phyloP scores from a whole-genome alignment of 2,113 vertebrate species.

The Paratilapia polleni region DNA sequence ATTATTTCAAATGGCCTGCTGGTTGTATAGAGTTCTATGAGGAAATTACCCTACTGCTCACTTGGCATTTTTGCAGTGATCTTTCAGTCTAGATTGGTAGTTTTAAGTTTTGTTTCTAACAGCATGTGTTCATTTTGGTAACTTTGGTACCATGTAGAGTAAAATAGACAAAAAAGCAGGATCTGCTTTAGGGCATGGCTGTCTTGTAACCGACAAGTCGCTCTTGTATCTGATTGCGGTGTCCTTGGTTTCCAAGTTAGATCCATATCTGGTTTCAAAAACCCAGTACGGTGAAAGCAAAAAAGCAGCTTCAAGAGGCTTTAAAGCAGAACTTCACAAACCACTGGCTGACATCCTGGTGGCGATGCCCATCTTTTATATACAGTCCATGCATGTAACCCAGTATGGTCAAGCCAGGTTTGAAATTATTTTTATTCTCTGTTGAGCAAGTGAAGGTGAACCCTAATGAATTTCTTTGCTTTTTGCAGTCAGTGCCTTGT shows the following conservation, averaged over 20 bases:
- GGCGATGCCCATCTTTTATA: not conserved
- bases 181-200: not conserved
- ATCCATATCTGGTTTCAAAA: not conserved
- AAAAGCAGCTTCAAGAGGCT: too few species aligned
- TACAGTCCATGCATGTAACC: not conserved
- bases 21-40: not conserved
- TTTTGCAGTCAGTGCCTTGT: slow-evolving; percentile 20
- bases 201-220: not conserved
- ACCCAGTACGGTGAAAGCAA: too few species aligned
- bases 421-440: not conserved
- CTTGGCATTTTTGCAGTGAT: too few species aligned
- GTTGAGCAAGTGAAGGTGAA: not conserved
- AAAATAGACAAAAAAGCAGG: not conserved
- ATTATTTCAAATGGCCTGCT: not conserved
- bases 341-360: not conserved
- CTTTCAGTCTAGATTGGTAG: too few species aligned
- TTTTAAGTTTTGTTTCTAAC: not conserved
- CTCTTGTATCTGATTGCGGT: not conserved
- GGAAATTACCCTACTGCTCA: too few species aligned
- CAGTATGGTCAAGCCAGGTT: slow-evolving; percentile 18
- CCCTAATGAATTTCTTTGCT: not conserved
- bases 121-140: not conserved
- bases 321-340: too few species aligned
- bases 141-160: not conserved
- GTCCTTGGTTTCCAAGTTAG: not conserved